Evolutionary conservation across 2,797 vertebrate genomes (phyloP).

Genomic region (Diceros bicornis): DNA sequence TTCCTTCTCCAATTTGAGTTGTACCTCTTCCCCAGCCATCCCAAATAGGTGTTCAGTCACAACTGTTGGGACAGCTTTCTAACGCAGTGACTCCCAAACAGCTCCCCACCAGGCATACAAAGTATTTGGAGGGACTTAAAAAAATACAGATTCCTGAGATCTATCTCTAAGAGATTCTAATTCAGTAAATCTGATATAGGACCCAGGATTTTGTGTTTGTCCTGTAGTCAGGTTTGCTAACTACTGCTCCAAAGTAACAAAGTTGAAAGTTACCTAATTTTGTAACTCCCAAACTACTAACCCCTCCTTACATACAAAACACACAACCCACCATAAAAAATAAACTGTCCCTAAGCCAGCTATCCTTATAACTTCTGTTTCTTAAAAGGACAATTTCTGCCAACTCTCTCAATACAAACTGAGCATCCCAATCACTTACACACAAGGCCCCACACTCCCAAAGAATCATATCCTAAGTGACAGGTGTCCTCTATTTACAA

Average conservation of each 20-base stretch:
- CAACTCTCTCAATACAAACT: conserved; percentile 21
- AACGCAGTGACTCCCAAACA: background rate
- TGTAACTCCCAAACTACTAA: conserved; percentile 21
- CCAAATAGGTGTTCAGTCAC: background rate
- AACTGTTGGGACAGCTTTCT: background rate
- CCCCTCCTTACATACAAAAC: background rate
- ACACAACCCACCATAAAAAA: conserved; percentile 7
- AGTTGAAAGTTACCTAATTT: conserved; percentile 3
- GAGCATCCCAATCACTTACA: conserved; percentile 6
- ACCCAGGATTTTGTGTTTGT: background rate
- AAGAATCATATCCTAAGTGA: background rate
- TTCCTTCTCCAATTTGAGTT: background rate
- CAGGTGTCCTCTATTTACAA: conserved; percentile 58
- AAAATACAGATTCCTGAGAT: conserved; percentile 46
- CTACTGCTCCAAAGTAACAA: conserved; percentile 10
- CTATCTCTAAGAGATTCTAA: background rate
- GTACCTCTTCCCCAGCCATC: background rate
- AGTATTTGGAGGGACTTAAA: conserved; percentile 24
- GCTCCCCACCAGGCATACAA: background rate
- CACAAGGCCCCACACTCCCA: conserved; percentile 32
- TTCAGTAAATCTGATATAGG: background rate
- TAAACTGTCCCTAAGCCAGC: conserved; percentile 30
- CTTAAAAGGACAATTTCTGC: conserved; percentile 34
- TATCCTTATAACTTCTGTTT: conserved; percentile 17
- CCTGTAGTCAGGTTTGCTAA: background rate